Percentiles rank a stretch among this genome's conserved stretches.
Evolutionary conservation across 2,113 vertebrate genomes (phyloP).

Genomic region (Hepsetus odoe): DNA sequence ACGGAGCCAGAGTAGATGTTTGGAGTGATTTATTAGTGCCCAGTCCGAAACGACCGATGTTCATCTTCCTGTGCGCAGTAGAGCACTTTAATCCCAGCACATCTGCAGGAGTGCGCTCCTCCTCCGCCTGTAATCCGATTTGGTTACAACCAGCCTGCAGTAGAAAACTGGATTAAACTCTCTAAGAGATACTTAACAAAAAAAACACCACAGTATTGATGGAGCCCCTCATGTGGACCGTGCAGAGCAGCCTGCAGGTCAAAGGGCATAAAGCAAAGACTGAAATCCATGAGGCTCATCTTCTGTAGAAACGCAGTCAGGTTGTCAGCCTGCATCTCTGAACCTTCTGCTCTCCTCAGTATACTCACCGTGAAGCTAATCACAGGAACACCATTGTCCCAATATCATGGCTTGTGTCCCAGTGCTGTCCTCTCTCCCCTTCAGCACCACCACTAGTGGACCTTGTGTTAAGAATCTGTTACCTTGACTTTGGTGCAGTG

Average conservation of each 20-base stretch:
- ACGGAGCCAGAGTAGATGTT: too few relatives aligned
- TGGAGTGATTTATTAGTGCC: neutral
- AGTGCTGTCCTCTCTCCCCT: neutral
- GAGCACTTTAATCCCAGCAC: neutral
- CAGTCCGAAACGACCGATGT: too few relatives aligned
- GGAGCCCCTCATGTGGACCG: too few relatives aligned
- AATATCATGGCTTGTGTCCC: neutral
- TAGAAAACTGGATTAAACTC: neutral
- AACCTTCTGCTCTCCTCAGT: neutral
- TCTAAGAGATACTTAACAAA: too few relatives aligned
- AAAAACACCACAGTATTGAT: neutral
- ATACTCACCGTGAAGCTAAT: neutral
- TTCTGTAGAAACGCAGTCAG: constrained; percentile 36
- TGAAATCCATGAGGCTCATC: constrained; percentile 1
- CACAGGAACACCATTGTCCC: neutral
- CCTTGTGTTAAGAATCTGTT: neutral
- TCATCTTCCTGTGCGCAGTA: neutral
- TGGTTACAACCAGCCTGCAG: constrained; percentile 6
- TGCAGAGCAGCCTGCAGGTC: neutral
- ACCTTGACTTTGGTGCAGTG: neutral
- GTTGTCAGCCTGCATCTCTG: constrained; percentile 27
- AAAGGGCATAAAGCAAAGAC: neutral
- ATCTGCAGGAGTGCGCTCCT: neutral
- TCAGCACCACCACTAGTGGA: neutral
- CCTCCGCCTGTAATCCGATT: constrained; percentile 6